Conservation (phyloP, 2,797 vertebrate genomes). For the Miichthys miiuy region DNA sequence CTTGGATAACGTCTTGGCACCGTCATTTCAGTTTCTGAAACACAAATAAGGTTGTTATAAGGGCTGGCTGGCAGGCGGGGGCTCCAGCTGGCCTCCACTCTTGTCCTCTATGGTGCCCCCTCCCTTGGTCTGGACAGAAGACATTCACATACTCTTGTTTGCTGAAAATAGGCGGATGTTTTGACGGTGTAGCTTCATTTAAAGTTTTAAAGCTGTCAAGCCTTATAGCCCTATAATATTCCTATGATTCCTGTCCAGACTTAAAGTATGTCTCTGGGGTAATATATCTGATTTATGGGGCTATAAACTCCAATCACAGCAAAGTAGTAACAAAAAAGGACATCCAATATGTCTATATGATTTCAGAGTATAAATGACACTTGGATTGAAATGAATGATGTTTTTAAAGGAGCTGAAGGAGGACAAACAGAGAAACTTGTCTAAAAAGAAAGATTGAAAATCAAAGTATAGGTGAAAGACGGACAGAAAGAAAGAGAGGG, state of each 20-base stretch:
- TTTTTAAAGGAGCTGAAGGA: conserved; percentile 7
- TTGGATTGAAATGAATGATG: conserved; percentile 20
- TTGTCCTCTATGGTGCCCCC: conserved; percentile 18
- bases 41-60: conserved; percentile 79
- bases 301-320: conserved; percentile 40
- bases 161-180: conserved; percentile 29
- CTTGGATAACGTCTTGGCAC: conserved; percentile 87
- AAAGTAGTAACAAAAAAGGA: conserved; percentile 34
- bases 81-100: conserved; percentile 20
- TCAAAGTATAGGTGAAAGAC: conserved; percentile 32
- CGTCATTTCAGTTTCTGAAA: conserved; percentile 75
- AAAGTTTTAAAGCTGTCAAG: conserved; percentile 5
- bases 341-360: neutral
- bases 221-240: conserved; percentile 2
- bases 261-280: conserved; percentile 10
- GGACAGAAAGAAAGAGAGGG: conserved; percentile 11
- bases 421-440: neutral
- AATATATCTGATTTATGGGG: conserved; percentile 41
- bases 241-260: conserved; percentile 6
- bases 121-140: conserved; percentile 18
- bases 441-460: conserved; percentile 29
- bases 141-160: conserved; percentile 35
- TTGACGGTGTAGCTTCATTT: neutral
- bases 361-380: conserved; percentile 4
- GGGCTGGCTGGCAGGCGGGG: conserved; percentile 40